A percentile compares a stretch with the other conserved stretches of the same genome.
These are phyloP conservation scores for Meandrusa payeni DNA, from an alignment of 2,888 invertebrate species.

Conservation along the genomic window DNA sequence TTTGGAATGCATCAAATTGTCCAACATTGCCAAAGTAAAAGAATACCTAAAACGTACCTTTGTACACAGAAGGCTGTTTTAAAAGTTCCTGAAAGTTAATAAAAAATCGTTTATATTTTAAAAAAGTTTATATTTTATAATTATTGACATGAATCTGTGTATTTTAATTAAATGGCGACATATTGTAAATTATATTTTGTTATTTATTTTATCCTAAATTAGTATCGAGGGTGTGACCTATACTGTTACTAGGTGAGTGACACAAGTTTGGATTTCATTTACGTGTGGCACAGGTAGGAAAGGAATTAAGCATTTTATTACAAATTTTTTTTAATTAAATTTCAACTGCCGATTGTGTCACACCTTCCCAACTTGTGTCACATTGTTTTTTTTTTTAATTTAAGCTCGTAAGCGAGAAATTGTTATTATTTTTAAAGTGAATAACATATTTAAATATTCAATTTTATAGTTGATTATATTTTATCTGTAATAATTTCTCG, in stretches of 20 bases:
- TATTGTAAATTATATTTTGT: slow-evolving; percentile 9
- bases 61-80: slow-evolving; percentile 7
- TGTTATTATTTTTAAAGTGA: slow-evolving; percentile 20
- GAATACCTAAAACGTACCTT: slow-evolving; percentile 4
- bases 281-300: slow-evolving; percentile 80
- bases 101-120: slow-evolving; percentile 15
- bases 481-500: slow-evolving; percentile 19
- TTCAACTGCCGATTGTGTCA: slow-evolving; percentile 62
- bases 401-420: slow-evolving; percentile 26
- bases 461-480: slow-evolving; percentile 27
- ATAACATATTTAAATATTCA: no score
- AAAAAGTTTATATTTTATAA: slow-evolving; percentile 15
- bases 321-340: slow-evolving; percentile 30
- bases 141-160: slow-evolving; percentile 25
- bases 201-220: slow-evolving; percentile 29
- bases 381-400: slow-evolving; percentile 45
- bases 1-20: slow-evolving; percentile 19
- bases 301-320: slow-evolving; percentile 42
- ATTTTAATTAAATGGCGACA: slow-evolving; percentile 24
- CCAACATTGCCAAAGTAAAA: slow-evolving; percentile 29
- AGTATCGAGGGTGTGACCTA: slow-evolving; percentile 29
- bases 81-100: slow-evolving; percentile 19
- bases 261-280: slow-evolving; percentile 70
- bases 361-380: slow-evolving; percentile 81
- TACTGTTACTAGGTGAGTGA: slow-evolving; percentile 70